Evolutionary conservation across 2,888 invertebrate species (phyloP), one percentile per base, ranked within the genome.

Genomic region (Epistrophe eligans): DNA sequence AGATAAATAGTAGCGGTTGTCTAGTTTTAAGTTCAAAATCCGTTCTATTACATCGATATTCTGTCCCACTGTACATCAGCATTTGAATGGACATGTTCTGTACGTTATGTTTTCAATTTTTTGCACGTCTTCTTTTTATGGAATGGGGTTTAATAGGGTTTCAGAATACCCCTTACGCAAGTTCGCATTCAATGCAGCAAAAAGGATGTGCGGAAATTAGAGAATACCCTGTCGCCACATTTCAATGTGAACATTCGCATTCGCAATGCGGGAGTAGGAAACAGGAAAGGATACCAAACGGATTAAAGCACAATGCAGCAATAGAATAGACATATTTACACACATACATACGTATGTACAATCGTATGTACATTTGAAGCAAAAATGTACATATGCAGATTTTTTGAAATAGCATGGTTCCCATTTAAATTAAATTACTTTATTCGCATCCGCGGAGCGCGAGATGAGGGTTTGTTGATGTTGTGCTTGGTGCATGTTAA

Each of bases 221-320:
- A 85, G 85, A 85, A 77, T 85, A 81, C 81, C 77, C 73, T 77
- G 81, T 77, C 85, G 77, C 74, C 71, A 76, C 81, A 81, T 85
- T 77, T 85, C 43, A 85, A 85, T 77, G 70, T 50, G 38, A 64
- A 38, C 67, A 58, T 58, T 73, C 60, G 55, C 8, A 35, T 35
- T 67, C 24, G 32, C 7, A 48, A 48, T 50, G 67, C 19, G 1
- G 66, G 57, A 13, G 48, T 0, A 38, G 19, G 38, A 38, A 52
- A n/a, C n/a, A 48, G 19, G 15, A 17, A 19, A 28, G 71, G 48
- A 66, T 38, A 40, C 35, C 43, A 24, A 70, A 70, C 32, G 77
- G 64, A 82, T 82, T 84, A 72, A 72, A 74, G 82, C 57, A 73
- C 52, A 66, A 76, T 50, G 43, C 77, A 35, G 55, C 81, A 70